Evolutionary conservation across 2,113 vertebrate genomes (phyloP).

Genomic region (Lepidothrix coronata): DNA sequence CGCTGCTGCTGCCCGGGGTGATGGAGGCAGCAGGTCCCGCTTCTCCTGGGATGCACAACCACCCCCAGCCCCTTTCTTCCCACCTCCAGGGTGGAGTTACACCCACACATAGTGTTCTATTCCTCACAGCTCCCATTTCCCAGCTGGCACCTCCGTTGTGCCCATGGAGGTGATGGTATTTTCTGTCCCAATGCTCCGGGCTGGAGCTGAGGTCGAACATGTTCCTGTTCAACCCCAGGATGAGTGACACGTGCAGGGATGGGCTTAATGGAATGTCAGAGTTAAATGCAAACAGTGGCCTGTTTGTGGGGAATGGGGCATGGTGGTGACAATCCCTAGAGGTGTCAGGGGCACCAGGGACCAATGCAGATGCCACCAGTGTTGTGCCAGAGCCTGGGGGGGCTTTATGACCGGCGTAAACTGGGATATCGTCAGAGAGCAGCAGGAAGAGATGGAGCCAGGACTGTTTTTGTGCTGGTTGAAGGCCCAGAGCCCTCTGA

Average conservation of each 20-base stretch:
- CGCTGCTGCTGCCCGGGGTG: accelerated
- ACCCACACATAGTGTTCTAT: accelerated
- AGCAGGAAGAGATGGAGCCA: not conserved
- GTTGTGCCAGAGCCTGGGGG: not conserved
- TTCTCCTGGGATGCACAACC: not conserved
- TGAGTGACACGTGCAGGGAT: not conserved
- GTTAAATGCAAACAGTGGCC: not conserved
- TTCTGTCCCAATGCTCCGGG: not conserved
- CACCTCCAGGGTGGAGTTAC: not conserved
- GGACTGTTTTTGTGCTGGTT: not conserved
- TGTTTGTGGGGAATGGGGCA: accelerated
- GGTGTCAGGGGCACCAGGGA: not conserved
- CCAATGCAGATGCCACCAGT: not conserved
- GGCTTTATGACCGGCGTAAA: accelerated
- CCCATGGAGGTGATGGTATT: not conserved
- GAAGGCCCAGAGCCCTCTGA: too few species aligned
- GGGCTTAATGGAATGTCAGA: not conserved
- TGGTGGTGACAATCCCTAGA: accelerated
- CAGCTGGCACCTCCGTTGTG: not conserved
- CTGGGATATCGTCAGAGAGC: accelerated
- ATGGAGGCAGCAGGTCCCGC: accelerated
- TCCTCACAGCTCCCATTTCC: accelerated
- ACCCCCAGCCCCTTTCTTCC: not conserved
- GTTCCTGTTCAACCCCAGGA: not conserved
- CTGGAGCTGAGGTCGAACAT: accelerated